Percentiles rank a stretch among this genome's conserved stretches.
phyloP scores from a whole-genome alignment of 2,888 invertebrate genomes.

The Melinaea marsaeus region DNA sequence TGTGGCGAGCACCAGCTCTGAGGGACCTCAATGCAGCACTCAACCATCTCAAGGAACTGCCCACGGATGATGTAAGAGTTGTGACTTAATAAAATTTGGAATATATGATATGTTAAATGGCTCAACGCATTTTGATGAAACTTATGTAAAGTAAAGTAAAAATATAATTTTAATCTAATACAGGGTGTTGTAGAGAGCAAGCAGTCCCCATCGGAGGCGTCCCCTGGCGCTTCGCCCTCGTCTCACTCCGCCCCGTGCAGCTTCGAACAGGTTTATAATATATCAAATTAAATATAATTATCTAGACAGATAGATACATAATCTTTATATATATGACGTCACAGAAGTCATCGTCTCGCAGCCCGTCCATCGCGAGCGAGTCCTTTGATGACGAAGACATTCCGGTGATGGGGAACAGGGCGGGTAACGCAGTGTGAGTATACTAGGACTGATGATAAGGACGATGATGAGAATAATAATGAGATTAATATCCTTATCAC shows the following conservation, averaged over 20 bases:
- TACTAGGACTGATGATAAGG: too few species aligned
- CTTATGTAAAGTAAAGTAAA: neutral
- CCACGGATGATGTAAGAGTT: slow-evolving; percentile 46
- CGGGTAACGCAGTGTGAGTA: slow-evolving; percentile 63
- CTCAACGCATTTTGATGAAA: neutral
- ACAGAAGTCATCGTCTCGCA: slow-evolving; percentile 55
- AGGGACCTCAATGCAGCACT: slow-evolving; percentile 93
- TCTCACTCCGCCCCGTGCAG: slow-evolving; percentile 37
- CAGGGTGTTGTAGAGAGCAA: slow-evolving; percentile 17
- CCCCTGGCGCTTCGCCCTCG: slow-evolving; percentile 51
- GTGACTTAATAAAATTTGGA: neutral
- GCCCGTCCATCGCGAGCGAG: slow-evolving; percentile 57
- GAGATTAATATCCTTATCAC: neutral
- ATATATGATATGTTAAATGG: neutral
- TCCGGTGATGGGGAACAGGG: slow-evolving; percentile 49
- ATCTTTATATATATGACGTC: neutral
- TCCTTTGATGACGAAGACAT: slow-evolving; percentile 39
- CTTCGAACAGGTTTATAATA: slow-evolving; percentile 38
- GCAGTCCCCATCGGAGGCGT: slow-evolving; percentile 42
- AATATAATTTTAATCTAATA: neutral
- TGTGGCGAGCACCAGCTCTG: slow-evolving; percentile 92
- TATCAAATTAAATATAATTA: neutral
- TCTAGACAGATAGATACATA: neutral
- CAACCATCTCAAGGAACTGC: slow-evolving; percentile 89
- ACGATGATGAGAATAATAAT: too few species aligned